A percentile compares a stretch with the other conserved stretches of the same genome.
Evolutionary conservation across 2,888 invertebrate species (phyloP).

Genomic region (Pseudococcus jackbeardsleyi): DNA sequence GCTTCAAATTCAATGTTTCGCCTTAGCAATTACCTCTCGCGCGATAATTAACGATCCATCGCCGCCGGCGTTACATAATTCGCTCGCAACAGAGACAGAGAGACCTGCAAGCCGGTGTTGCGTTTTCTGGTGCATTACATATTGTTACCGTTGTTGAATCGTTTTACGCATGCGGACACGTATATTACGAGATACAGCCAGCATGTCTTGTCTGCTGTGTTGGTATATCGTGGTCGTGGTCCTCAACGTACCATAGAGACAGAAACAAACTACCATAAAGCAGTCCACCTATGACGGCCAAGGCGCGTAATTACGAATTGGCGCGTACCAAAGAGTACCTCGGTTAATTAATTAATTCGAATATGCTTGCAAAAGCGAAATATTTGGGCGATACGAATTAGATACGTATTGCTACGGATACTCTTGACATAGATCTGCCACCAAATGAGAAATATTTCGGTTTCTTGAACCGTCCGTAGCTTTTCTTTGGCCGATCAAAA

Average conservation of each 20-base stretch:
- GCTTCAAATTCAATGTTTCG: conserved; percentile 29
- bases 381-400: conserved; percentile 10
- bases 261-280: neutral
- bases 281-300: conserved; percentile 25
- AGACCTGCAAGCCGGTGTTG: neutral
- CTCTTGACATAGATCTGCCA: neutral
- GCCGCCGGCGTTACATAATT: neutral
- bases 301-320: conserved; percentile 35
- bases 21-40: conserved; percentile 5
- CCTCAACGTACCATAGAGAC: neutral
- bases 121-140: conserved; percentile 40
- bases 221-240: neutral
- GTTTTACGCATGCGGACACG: conserved; percentile 34
- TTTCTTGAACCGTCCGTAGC: neutral
- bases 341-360: conserved; percentile 12
- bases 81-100: neutral
- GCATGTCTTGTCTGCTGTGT: neutral
- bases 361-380: conserved; percentile 10
- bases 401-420: too few species aligned
- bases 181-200: neutral
- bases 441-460: neutral
- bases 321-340: conserved; percentile 27
- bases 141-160: conserved; percentile 1
- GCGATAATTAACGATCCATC: conserved; percentile 30
- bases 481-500: neutral